Evolutionary conservation across 2,113 vertebrate species (phyloP).

Genomic region (Sinocyclocheilus anophthalmus): DNA sequence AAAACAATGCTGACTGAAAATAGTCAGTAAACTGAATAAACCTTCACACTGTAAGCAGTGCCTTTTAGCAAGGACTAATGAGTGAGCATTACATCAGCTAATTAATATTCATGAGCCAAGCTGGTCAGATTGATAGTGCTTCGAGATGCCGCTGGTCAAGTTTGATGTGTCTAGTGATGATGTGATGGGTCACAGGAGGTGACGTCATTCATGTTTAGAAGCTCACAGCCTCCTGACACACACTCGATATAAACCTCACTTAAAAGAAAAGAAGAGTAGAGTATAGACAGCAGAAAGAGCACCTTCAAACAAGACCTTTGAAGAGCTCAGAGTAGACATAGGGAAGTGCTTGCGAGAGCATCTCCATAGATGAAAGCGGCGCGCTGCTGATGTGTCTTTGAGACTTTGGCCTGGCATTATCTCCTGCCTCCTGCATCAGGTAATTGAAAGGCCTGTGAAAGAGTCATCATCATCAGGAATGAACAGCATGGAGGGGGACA

Average conservation of each 20-base stretch:
- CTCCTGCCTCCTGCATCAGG: slow-evolving; percentile 70
- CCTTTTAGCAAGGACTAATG: neutral
- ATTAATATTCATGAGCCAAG: neutral
- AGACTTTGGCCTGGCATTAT: slow-evolving; percentile 69
- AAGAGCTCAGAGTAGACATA: slow-evolving; percentile 11
- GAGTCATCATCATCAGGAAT: slow-evolving; percentile 29
- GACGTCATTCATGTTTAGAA: neutral
- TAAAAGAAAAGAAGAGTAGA: slow-evolving; percentile 8
- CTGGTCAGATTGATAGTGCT: neutral
- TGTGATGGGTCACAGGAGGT: neutral
- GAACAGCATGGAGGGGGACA: neutral
- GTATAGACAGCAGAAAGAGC: slow-evolving; percentile 28
- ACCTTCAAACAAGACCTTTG: slow-evolving; percentile 35
- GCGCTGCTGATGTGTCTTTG: slow-evolving; percentile 56
- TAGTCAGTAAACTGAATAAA: neutral
- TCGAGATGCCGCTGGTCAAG: neutral
- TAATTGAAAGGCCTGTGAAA: slow-evolving; percentile 71
- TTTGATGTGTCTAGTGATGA: neutral
- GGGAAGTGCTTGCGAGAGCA: slow-evolving; percentile 49
- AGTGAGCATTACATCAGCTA: neutral
- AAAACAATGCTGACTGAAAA: neutral
- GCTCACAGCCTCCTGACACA: neutral
- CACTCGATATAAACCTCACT: neutral
- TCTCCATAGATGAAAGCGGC: slow-evolving; percentile 74
- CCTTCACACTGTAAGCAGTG: neutral